Evolutionary conservation across 2,113 vertebrate genomes (phyloP), one percentile per base, ranked within the genome.

Genomic region (Platichthys flesus): DNA sequence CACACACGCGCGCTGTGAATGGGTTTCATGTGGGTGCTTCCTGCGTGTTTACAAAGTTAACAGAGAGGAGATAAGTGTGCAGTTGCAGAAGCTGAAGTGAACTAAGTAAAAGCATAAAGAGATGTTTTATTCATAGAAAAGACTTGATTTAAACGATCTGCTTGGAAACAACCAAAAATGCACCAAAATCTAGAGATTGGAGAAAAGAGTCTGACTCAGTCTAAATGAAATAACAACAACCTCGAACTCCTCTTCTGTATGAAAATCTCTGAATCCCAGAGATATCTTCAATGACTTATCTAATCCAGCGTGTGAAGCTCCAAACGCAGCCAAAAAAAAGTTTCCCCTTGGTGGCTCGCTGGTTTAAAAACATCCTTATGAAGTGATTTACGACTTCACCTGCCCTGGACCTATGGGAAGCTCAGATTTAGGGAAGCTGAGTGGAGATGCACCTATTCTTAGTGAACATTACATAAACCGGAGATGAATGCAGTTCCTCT

Each of bases 391-490:
- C 80, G 74, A 79, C 83, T 75, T 20, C 35, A 62, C 55, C 49
- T 79, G 83, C 63, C 74, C 69, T 76, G 79, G 85, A 85, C 90
- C 91, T 70, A 85, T 75, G 87, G 90, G 65, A 75, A 73, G 66
- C 74, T 81, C 82, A 6, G 59, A 80, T 88, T 82, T 88, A 86
- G 70, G 76, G 76, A 76, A 90, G 89, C 89, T 89, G 76, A 85
- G 79, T 84, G 47, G 65, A 88, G 77, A 79, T 71, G 69, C 52
- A 71, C 62, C 89, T 90, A 91, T 93, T 91, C 84, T 88, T 85
- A 67, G 82, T 77, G 67, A 82, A 81, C 40, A 86, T 91, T 91
- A 86, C 82, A 80, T 92, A 91, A 92, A 84, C 63, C 78, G 71
- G 55, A 88, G 76, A 88, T 86, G 71, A 83, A 88, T 84, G 76